Evolutionary conservation across 2,888 invertebrate species (phyloP), one percentile per base, ranked within the genome.

Genomic region (Pandemis heparana): DNA sequence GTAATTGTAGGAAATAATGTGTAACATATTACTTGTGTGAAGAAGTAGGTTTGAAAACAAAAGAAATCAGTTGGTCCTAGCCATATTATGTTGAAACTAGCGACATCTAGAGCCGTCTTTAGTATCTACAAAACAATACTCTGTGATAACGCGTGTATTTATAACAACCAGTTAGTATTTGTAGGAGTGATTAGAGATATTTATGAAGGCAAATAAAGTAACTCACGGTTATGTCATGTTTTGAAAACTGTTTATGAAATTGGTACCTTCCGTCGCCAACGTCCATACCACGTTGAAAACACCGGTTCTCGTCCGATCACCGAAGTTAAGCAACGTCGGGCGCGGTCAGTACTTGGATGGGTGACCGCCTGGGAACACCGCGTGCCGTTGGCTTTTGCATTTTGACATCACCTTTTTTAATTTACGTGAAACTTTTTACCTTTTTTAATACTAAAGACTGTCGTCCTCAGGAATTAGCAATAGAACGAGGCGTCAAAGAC

Each of bases 401-500:
- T 18, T 7, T 56, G 5, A 18, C 8, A 23, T 10, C 3, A 56
- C 0, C n/a, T 3, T 56, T 23, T 56, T 56, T 56, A 1, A 12
- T 53, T 9, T 8, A 2, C 8, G 5, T 53, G 16, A 48, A 1
- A 48, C n/a, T 48, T 14, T n/a, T n/a, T 46, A 46, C n/a, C 7
- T 18, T 32, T 32, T 23, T 32, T 32, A 4, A 32, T 32, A 32
- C 3, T 32, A 32, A 32, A 32, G 43, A 43, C 43, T 43, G n/a
- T n/a, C 12, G 43, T 41, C 18, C n/a, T 7, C 77, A 95, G 94
- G 99, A 99, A 88, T 92, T 98, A 83, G 96, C 97, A n/a, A 98
- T 99, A 81, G 99, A 99, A 87, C 97, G 96, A 78, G 97, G 97
- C 14, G 97, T 99, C 0, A 96, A 96, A 82, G 97, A 98, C 65